phyloP scores from a whole-genome alignment of 2,797 vertebrate genomes.

The Melanotaenia nigrans region DNA sequence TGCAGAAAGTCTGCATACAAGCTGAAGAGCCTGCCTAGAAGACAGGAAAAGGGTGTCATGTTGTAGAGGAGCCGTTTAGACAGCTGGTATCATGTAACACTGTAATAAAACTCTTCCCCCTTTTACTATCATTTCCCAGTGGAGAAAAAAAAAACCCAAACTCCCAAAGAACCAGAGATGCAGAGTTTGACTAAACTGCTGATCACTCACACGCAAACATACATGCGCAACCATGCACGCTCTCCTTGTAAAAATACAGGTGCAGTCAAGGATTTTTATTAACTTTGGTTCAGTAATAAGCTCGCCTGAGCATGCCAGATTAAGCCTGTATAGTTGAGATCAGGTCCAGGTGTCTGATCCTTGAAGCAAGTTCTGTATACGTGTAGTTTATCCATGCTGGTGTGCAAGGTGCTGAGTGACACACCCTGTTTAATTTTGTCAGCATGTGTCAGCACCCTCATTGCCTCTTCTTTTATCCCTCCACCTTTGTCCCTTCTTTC shows the following conservation, averaged over 20 bases:
- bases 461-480: constrained; percentile 46
- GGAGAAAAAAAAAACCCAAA: constrained; percentile 44
- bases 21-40: constrained; percentile 13
- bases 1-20: constrained; percentile 6
- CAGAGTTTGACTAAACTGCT: constrained; percentile 25
- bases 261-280: constrained; percentile 40
- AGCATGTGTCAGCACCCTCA: constrained; percentile 69
- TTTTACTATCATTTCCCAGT: constrained; percentile 32
- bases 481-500: constrained; percentile 30
- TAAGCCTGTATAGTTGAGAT: constrained; percentile 40
- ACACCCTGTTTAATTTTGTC: constrained; percentile 69
- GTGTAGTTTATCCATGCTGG: constrained; percentile 10
- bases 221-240: not conserved
- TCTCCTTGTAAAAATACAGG: constrained; percentile 52
- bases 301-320: constrained; percentile 28
- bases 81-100: constrained; percentile 59
- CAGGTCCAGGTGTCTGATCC: constrained; percentile 59
- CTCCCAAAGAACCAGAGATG: constrained; percentile 17
- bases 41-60: constrained; percentile 38
- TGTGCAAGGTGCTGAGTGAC: constrained; percentile 68
- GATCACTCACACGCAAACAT: not conserved
- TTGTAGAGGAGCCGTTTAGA: constrained; percentile 40
- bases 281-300: constrained; percentile 41
- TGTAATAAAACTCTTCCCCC: constrained; percentile 60
- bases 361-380: constrained; percentile 40